Percentiles rank a stretch among this genome's conserved stretches.
Evolutionary conservation across 2,888 invertebrate species (phyloP).

Genomic region (Rhaphigaster nebulosa): DNA sequence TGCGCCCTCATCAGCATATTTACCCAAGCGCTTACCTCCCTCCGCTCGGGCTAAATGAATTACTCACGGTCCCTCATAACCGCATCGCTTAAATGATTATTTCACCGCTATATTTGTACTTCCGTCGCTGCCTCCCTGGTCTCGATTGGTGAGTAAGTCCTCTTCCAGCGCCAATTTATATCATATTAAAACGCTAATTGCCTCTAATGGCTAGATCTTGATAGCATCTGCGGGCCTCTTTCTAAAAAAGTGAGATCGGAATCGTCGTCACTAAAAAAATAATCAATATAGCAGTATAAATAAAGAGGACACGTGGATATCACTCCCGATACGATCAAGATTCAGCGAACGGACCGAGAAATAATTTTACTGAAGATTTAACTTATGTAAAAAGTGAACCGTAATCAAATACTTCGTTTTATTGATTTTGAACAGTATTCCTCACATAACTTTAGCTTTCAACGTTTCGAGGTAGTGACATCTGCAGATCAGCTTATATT

Average conservation of each 20-base stretch:
- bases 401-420: no score
- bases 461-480: no score
- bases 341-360: neutral
- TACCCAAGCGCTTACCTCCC: slow-evolving; percentile 43
- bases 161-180: neutral
- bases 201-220: neutral
- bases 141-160: slow-evolving; percentile 2
- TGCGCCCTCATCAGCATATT: slow-evolving; percentile 45
- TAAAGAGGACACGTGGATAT: neutral
- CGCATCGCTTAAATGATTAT: slow-evolving; percentile 49
- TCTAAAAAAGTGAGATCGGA: slow-evolving; percentile 19
- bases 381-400: no score
- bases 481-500: no score
- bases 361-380: neutral
- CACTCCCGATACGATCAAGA: neutral
- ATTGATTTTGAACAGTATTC: no score
- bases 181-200: slow-evolving; percentile 14
- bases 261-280: neutral
- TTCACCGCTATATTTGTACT: slow-evolving; percentile 50
- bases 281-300: neutral
- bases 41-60: slow-evolving; percentile 6
- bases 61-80: slow-evolving; percentile 43
- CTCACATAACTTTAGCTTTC: no score
- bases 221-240: slow-evolving; percentile 8
- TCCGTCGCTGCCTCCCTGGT: neutral